A percentile compares a stretch with the other conserved stretches of the same genome.
Evolutionary conservation across 2,113 vertebrate genomes (phyloP).

Genomic region (Axis porcinus): DNA sequence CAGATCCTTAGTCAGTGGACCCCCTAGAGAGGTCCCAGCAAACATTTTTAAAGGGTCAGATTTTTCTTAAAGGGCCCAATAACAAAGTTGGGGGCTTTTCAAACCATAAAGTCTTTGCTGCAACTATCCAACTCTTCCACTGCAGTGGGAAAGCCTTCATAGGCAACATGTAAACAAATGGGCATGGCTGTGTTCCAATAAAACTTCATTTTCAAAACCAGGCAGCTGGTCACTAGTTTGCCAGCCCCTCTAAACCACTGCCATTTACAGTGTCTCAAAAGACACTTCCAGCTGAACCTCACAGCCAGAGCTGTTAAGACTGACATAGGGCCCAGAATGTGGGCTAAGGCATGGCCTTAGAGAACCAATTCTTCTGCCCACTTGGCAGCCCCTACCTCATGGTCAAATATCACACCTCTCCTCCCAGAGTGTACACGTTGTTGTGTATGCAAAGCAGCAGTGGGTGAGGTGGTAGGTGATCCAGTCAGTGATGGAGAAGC

Average conservation of each 20-base stretch:
- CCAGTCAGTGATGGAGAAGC: not conserved
- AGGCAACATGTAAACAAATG: not conserved
- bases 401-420: not conserved
- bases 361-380: not conserved
- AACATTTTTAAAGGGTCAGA: not conserved
- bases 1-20: not conserved
- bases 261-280: not conserved
- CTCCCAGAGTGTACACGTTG: not conserved
- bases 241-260: not conserved
- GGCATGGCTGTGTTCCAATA: not conserved
- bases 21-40: not conserved
- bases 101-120: not conserved
- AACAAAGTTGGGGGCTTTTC: not conserved
- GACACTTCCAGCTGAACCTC: not conserved
- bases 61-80: not conserved
- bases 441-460: not conserved
- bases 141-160: not conserved
- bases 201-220: slow-evolving; percentile 13
- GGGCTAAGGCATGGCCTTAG: not conserved
- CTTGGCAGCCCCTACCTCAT: not conserved
- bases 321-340: not conserved
- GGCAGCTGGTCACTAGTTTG: not conserved
- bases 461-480: rapidly evolving
- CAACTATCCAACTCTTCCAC: not conserved
- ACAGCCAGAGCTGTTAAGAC: not conserved